Evolutionary conservation across 2,797 vertebrate species (phyloP).

Genomic region (Merluccius polli): DNA sequence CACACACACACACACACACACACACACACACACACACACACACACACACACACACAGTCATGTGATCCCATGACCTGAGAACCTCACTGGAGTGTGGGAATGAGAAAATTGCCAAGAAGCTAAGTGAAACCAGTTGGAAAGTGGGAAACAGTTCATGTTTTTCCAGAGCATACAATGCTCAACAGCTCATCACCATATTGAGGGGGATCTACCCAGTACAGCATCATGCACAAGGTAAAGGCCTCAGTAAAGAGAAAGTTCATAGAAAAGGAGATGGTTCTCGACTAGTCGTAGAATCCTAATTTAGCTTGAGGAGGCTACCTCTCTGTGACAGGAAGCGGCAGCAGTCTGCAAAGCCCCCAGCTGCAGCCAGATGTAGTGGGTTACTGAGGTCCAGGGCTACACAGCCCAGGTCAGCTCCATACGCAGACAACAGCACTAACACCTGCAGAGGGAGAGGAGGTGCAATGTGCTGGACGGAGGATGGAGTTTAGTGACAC

Average conservation of each 20-base stretch:
- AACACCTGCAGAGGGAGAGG: constrained; percentile 34
- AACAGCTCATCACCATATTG: too few species aligned
- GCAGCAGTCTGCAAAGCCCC: constrained; percentile 78
- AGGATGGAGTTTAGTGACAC: too few species aligned
- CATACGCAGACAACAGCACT: constrained; percentile 60
- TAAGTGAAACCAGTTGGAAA: too few species aligned
- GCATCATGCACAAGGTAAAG: too few species aligned
- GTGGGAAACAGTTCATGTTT: too few species aligned
- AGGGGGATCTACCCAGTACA: too few species aligned
- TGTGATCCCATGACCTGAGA: constrained; percentile 30
- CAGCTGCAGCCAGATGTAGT: constrained; percentile 76
- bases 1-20: not conserved
- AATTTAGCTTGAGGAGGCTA: constrained; percentile 34
- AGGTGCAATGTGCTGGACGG: too few species aligned
- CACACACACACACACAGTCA: constrained; percentile 6
- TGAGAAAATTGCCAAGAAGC: not conserved
- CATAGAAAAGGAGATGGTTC: too few species aligned
- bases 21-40: constrained; percentile 8
- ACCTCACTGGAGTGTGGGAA: constrained; percentile 2
- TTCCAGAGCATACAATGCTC: too few species aligned
- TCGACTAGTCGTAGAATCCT: too few species aligned
- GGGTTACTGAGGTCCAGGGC: constrained; percentile 75
- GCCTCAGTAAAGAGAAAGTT: too few species aligned
- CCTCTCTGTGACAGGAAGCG: constrained; percentile 83
- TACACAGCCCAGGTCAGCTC: constrained; percentile 71